A percentile compares a stretch with the other conserved stretches of the same genome.
Conservation (phyloP, 2,113 vertebrate species). For the Coturnix japonica region DNA sequence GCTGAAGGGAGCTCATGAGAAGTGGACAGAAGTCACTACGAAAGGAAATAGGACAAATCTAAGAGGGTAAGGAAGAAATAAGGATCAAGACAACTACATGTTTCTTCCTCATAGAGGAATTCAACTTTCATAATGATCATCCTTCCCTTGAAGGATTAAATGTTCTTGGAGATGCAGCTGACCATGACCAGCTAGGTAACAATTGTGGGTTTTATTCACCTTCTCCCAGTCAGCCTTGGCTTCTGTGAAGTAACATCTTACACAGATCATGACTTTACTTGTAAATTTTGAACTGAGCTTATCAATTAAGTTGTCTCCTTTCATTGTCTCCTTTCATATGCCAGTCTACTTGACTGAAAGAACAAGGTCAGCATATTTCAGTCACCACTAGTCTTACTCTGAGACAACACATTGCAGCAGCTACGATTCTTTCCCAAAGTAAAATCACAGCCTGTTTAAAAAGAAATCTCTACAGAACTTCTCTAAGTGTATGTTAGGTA, state of each 20-base stretch:
- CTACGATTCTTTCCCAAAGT: background rate
- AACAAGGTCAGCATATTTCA: background rate
- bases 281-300: background rate
- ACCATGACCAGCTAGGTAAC: background rate
- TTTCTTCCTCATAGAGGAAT: background rate
- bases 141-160: background rate
- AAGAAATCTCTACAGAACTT: background rate
- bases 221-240: background rate
- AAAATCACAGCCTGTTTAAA: constrained; percentile 4
- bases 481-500: background rate
- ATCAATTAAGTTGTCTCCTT: background rate
- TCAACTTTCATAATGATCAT: background rate
- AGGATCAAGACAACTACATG: background rate
- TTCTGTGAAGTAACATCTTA: background rate
- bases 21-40: background rate
- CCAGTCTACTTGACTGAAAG: background rate
- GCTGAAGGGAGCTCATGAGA: background rate
- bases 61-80: background rate
- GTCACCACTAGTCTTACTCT: background rate
- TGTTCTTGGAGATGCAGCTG: background rate
- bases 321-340: background rate
- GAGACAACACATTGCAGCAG: background rate
- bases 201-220: background rate
- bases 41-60: background rate
- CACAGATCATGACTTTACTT: background rate